These are phyloP conservation scores for Apamea anceps DNA, from an alignment of 2,888 invertebrate species.

Conservation along the genomic window DNA sequence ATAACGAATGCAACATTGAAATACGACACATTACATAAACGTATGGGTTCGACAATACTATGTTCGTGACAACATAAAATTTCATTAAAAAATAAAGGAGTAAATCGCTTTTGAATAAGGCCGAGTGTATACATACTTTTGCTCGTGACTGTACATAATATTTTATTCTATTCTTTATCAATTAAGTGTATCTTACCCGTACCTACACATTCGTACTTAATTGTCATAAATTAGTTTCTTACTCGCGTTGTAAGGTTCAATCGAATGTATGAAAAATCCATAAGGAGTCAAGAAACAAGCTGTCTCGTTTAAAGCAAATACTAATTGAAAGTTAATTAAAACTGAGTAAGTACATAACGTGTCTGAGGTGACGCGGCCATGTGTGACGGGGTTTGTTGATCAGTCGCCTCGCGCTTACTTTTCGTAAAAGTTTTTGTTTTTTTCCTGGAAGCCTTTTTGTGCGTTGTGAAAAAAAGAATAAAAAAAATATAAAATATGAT, in stretches of 20 bases:
- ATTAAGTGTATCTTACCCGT: too few species aligned
- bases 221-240: not conserved
- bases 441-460: not conserved
- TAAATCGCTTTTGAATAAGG: too few species aligned
- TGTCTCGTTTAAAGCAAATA: slow-evolving; percentile 1
- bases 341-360: not conserved
- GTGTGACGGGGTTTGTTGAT: slow-evolving; percentile 25
- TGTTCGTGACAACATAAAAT: too few species aligned
- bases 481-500: not conserved
- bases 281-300: not conserved
- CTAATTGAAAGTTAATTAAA: slow-evolving; percentile 31
- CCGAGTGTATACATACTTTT: too few species aligned
- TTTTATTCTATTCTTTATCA: too few species aligned
- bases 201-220: too few species aligned
- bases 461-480: not conserved
- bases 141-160: too few species aligned
- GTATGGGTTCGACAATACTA: too few species aligned
- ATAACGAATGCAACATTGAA: too few species aligned
- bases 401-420: not conserved
- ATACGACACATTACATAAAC: too few species aligned
- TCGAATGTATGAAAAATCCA: not conserved
- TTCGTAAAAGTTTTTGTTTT: not conserved
- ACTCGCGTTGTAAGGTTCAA: not conserved
- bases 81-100: too few species aligned
- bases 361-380: not conserved